Evolutionary conservation across 35 echinoderm and acorn worm species (phyloP).

Genomic region (Holothuria glaberrima): DNA sequence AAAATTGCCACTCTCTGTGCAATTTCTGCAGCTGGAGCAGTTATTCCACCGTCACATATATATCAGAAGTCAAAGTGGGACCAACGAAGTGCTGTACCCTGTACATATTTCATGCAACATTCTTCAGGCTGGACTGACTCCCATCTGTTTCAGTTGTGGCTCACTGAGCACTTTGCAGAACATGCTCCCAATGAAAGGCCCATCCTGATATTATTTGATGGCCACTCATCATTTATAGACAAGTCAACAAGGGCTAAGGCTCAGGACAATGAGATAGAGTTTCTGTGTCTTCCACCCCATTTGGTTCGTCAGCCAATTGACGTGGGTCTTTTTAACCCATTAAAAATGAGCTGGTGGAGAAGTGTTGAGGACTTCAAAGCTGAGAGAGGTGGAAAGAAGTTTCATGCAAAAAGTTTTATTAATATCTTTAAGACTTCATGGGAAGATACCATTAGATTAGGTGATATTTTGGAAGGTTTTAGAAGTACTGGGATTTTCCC

Average conservation of each 20-base stretch:
- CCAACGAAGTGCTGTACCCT: neutral
- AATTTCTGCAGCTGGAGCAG: constrained; percentile 19
- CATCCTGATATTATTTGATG: constrained; percentile 6
- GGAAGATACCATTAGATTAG: constrained; percentile 36
- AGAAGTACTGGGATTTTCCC: constrained; percentile 31
- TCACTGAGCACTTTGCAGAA: constrained; percentile 15
- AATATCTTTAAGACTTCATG: neutral
- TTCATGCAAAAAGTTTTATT: neutral
- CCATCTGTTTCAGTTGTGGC: constrained; percentile 25
- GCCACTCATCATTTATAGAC: neutral
- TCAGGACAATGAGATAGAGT: constrained; percentile 8
- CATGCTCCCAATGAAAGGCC: constrained; percentile 29
- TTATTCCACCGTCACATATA: constrained; percentile 30
- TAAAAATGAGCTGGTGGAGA: constrained; percentile 34
- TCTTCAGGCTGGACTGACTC: neutral
- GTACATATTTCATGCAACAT: constrained; percentile 30
- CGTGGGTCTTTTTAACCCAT: neutral
- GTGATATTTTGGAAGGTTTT: constrained; percentile 29
- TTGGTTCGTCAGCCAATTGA: constrained; percentile 7
- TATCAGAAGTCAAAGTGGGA: neutral
- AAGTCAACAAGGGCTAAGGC: neutral
- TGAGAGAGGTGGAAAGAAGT: neutral
- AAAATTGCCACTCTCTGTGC: constrained; percentile 20
- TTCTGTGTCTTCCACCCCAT: constrained; percentile 26
- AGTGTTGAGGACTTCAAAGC: constrained; percentile 23